Conservation (phyloP, 2,888 invertebrate species). For the Drosophila macrospina region DNA sequence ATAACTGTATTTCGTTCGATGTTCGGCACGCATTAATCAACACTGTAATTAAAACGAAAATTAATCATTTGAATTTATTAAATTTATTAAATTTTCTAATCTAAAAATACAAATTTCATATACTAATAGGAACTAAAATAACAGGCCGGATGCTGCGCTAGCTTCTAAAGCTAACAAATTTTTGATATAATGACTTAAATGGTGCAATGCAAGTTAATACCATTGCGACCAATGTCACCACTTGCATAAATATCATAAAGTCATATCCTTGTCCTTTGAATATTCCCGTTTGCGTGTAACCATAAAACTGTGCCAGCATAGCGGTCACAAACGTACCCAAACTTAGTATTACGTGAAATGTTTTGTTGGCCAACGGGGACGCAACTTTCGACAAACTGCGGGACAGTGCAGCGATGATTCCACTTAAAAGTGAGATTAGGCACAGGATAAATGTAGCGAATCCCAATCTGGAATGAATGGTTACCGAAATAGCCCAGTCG, state of each 20-base stretch:
- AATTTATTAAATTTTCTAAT: constrained; percentile 11
- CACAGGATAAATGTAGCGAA: constrained; percentile 79
- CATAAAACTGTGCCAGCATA: constrained; percentile 80
- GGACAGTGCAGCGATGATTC: constrained; percentile 70
- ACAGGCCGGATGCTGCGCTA: constrained; percentile 14
- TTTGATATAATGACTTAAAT: constrained; percentile 73
- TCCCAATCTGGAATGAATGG: constrained; percentile 64
- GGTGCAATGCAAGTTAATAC: constrained; percentile 76
- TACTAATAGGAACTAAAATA: constrained; percentile 16
- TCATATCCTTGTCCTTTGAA: constrained; percentile 64
- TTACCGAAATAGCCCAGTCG: constrained; percentile 60
- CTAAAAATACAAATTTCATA: neutral
- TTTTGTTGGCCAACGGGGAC: constrained; percentile 78
- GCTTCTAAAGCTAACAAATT: constrained; percentile 49
- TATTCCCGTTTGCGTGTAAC: constrained; percentile 73
- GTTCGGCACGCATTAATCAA: constrained; percentile 13
- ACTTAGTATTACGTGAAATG: constrained; percentile 77
- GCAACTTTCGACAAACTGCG: constrained; percentile 48
- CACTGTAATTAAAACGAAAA: constrained; percentile 24
- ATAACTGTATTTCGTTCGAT: neutral
- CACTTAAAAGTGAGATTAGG: constrained; percentile 74
- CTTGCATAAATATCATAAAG: constrained; percentile 72
- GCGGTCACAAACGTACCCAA: constrained; percentile 75
- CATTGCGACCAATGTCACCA: constrained; percentile 71
- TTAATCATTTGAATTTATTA: neutral